Percentiles rank a stretch among this genome's conserved stretches.
Conservation (phyloP, 2,888 invertebrate genomes). For the Aproaerema taeniolella region DNA sequence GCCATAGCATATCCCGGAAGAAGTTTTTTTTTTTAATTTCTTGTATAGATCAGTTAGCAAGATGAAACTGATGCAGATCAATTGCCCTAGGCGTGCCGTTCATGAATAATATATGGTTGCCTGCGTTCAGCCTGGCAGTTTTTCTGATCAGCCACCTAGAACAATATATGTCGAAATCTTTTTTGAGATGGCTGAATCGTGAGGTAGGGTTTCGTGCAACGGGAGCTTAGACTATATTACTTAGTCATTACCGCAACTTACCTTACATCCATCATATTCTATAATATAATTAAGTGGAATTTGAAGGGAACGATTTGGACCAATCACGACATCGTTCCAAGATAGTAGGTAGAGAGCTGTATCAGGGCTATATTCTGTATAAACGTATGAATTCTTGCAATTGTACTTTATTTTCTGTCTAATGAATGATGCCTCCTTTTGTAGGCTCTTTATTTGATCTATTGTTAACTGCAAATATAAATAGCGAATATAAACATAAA, state of each 20-base stretch:
- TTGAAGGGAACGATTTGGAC: constrained; percentile 16
- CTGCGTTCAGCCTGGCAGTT: no score
- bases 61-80: no score
- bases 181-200: no score
- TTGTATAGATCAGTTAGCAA: no score
- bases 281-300: constrained; percentile 25
- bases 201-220: no score
- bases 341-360: constrained; percentile 23
- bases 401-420: constrained; percentile 2
- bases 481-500: neutral
- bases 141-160: no score
- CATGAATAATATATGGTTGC: no score
- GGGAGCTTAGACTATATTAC: neutral
- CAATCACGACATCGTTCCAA: constrained; percentile 27
- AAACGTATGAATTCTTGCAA: constrained; percentile 24
- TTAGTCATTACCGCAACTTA: constrained; percentile 8
- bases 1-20: neutral
- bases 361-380: constrained; percentile 8
- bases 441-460: neutral
- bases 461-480: neutral
- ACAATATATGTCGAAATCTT: no score
- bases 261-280: constrained; percentile 19
- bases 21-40: no score
- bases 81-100: no score
- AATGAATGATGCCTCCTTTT: neutral